These are phyloP conservation scores for Leptodactylus fuscus DNA, from an alignment of 2,113 vertebrate species.

Conservation along the genomic window DNA sequence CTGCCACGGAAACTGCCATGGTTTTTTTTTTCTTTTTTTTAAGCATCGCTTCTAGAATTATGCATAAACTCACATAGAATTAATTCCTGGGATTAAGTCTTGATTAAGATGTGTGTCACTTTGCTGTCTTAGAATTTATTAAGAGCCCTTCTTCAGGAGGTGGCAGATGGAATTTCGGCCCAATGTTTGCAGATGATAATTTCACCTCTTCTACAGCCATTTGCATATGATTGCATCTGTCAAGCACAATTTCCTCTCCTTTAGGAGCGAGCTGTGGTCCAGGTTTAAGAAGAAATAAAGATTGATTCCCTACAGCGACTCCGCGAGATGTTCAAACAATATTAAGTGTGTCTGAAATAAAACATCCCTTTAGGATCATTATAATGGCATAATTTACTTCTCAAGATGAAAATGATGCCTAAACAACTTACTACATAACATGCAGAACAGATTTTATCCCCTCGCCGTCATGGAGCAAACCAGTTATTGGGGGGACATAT, in stretches of 20 bases:
- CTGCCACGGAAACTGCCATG: slow-evolving; percentile 74
- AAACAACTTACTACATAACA: slow-evolving; percentile 36
- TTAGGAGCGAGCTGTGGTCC: slow-evolving; percentile 66
- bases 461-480: not conserved
- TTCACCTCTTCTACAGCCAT: slow-evolving; percentile 84
- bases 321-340: slow-evolving; percentile 59
- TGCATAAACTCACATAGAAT: slow-evolving; percentile 90
- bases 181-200: slow-evolving; percentile 96
- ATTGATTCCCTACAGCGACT: slow-evolving; percentile 60
- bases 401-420: slow-evolving; percentile 27
- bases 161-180: slow-evolving; percentile 92
- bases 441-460: not conserved
- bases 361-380: slow-evolving; percentile 50
- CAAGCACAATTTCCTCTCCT: slow-evolving; percentile 76
- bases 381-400: slow-evolving; percentile 37
- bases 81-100: slow-evolving; percentile 95
- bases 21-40: slow-evolving; percentile 77
- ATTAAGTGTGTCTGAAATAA: slow-evolving; percentile 50
- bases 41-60: slow-evolving; percentile 83
- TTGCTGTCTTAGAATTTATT: slow-evolving; percentile 96
- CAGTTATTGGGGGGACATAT: not conserved
- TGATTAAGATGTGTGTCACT: slow-evolving; percentile 98
- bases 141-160: slow-evolving; percentile 84
- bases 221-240: slow-evolving; percentile 89
- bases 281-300: slow-evolving; percentile 73